These are phyloP conservation scores for Aselliscus stoliczkanus DNA, from an alignment of 2,797 vertebrate species.

Conservation along the genomic window DNA sequence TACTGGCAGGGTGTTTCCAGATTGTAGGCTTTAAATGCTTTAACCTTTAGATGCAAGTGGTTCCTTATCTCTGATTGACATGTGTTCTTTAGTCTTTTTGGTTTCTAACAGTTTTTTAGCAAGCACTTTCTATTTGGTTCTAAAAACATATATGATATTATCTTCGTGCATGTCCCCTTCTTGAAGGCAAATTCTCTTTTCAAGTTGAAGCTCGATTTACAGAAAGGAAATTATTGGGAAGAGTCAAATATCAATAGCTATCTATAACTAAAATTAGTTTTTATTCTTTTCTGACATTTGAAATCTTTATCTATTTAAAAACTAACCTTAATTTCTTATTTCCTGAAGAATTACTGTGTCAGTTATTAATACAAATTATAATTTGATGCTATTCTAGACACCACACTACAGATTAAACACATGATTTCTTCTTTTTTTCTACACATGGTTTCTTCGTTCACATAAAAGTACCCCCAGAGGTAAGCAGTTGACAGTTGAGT, in stretches of 20 bases:
- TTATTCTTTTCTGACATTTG: not conserved
- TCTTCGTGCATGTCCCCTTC: not conserved
- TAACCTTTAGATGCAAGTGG: constrained; percentile 45
- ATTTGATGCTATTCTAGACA: not conserved
- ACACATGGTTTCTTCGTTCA: not conserved
- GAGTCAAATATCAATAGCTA: rapidly evolving
- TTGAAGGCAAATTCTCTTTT: not conserved
- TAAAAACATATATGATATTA: not conserved
- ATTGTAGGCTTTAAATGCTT: constrained; percentile 55
- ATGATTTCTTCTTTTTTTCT: not conserved
- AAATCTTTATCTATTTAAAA: not conserved
- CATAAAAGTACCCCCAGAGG: not conserved
- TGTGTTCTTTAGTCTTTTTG: constrained; percentile 4
- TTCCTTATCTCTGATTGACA: constrained; percentile 42
- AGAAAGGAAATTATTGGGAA: not conserved
- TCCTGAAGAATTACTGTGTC: not conserved
- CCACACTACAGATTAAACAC: not conserved
- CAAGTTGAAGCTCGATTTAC: not conserved
- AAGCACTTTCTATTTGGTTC: not conserved
- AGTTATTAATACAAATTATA: not conserved
- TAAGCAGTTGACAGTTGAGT: not conserved
- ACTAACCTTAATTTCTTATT: not conserved
- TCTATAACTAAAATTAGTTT: not conserved
- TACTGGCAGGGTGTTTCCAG: constrained; percentile 22
- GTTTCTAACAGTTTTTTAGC: not conserved